These are phyloP conservation scores for Drosophila nr. perissopoda DNA, from an alignment of 2,888 invertebrate species.

Conservation along the genomic window DNA sequence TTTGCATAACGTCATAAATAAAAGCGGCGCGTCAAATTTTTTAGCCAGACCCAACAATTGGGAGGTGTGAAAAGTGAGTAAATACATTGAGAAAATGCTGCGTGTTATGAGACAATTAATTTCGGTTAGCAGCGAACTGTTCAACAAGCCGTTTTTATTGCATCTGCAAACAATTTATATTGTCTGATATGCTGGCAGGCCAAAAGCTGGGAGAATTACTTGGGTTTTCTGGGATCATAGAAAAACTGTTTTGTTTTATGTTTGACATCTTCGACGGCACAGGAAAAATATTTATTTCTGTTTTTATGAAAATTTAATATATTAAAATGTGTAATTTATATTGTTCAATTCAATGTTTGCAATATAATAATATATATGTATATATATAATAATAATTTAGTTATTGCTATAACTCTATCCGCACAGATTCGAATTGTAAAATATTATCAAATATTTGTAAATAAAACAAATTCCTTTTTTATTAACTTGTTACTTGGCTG, in stretches of 20 bases:
- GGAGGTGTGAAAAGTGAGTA: slow-evolving; percentile 15
- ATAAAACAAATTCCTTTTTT: neutral
- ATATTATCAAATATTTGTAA: neutral
- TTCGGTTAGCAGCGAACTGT: slow-evolving; percentile 40
- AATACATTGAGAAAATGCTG: slow-evolving; percentile 44
- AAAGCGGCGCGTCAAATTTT: slow-evolving; percentile 28
- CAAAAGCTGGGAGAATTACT: neutral
- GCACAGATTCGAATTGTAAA: neutral
- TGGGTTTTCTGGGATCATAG: neutral
- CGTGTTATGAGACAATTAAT: slow-evolving; percentile 65
- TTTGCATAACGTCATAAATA: slow-evolving; percentile 36
- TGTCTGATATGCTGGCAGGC: neutral
- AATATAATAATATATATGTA: no score
- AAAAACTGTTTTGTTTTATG: neutral
- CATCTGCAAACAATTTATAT: slow-evolving; percentile 30
- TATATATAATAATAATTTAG: neutral
- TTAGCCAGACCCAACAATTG: neutral
- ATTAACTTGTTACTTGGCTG: neutral
- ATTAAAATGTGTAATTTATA: neutral
- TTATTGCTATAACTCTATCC: neutral
- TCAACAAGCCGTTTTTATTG: slow-evolving; percentile 46
- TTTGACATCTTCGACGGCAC: neutral
- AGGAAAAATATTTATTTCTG: neutral
- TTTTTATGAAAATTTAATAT: neutral
- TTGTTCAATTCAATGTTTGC: neutral